phyloP scores from a whole-genome alignment of 2,888 invertebrate species.

The Trilocha varians region DNA sequence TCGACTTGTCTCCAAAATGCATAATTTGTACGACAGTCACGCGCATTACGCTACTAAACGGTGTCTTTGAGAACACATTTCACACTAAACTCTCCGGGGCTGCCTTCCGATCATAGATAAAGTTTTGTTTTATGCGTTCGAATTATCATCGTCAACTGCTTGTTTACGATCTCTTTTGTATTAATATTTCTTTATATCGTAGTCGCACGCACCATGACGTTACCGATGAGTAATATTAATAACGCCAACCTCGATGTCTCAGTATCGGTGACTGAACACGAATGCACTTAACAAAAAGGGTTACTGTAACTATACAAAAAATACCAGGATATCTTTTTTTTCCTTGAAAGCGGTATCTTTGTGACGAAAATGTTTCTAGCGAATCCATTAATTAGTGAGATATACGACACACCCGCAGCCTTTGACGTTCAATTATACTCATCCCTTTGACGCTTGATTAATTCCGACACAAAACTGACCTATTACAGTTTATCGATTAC shows the following conservation, averaged over 20 bases:
- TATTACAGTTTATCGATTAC: conserved; percentile 60
- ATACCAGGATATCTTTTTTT: conserved; percentile 28
- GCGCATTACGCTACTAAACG: conserved; percentile 70
- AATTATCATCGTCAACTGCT: conserved; percentile 63
- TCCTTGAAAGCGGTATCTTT: conserved; percentile 47
- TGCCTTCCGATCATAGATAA: conserved; percentile 63
- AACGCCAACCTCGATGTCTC: conserved; percentile 15
- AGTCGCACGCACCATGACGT: conserved; percentile 38
- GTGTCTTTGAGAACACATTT: conserved; percentile 70
- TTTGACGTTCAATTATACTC: conserved; percentile 57
- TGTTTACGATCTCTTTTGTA: conserved; percentile 59
- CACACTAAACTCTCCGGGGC: conserved; percentile 64
- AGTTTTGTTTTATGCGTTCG: conserved; percentile 65
- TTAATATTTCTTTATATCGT: conserved; percentile 65
- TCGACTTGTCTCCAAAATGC: conserved; percentile 67
- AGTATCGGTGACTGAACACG: conserved; percentile 7
- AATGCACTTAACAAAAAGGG: conserved; percentile 8
- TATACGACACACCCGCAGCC: conserved; percentile 60
- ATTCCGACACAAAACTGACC: conserved; percentile 69
- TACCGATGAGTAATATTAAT: conserved; percentile 11
- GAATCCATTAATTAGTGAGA: conserved; percentile 70
- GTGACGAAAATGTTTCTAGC: conserved; percentile 58
- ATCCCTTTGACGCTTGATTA: conserved; percentile 70
- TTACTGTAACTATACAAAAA: conserved; percentile 17
- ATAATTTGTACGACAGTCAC: conserved; percentile 71